These are phyloP conservation scores for Pollenia griseotomentosa DNA, from an alignment of 2,888 invertebrate genomes.

Conservation along the genomic window DNA sequence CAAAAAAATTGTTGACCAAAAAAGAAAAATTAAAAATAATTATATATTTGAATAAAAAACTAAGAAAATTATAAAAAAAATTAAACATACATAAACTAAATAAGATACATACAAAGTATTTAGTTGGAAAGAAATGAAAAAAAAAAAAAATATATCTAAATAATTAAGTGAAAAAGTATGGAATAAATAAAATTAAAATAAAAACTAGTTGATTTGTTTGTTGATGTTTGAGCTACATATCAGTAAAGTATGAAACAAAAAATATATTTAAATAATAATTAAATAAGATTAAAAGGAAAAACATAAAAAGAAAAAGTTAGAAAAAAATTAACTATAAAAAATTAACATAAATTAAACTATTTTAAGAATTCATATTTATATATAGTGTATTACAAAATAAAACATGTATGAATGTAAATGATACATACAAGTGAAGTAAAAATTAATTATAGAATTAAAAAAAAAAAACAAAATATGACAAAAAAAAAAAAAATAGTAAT, in stretches of 20 bases:
- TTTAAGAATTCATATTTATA: slow-evolving; percentile 67
- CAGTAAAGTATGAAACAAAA: slow-evolving; percentile 80
- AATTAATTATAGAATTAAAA: slow-evolving; percentile 26
- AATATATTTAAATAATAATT: slow-evolving; percentile 58
- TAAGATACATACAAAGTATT: slow-evolving; percentile 49
- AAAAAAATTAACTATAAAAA: slow-evolving; percentile 69
- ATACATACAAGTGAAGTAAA: slow-evolving; percentile 12
- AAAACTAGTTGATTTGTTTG: slow-evolving; percentile 83
- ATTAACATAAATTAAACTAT: slow-evolving; percentile 71
- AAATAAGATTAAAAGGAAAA: slow-evolving; percentile 47
- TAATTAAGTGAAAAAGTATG: slow-evolving; percentile 63
- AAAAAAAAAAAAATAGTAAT: neutral
- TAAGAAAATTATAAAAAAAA: slow-evolving; percentile 35
- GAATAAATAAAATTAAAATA: slow-evolving; percentile 54
- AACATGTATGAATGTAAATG: slow-evolving; percentile 11
- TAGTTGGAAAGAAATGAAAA: slow-evolving; percentile 44
- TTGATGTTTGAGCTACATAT: slow-evolving; percentile 84
- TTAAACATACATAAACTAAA: slow-evolving; percentile 21
- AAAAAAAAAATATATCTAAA: slow-evolving; percentile 23
- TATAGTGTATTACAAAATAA: slow-evolving; percentile 61
- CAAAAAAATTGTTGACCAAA: slow-evolving; percentile 69
- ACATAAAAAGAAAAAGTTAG: slow-evolving; percentile 73
- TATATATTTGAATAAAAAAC: slow-evolving; percentile 49
- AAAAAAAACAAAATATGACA: slow-evolving; percentile 31
- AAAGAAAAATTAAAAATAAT: slow-evolving; percentile 29